phyloP scores from a whole-genome alignment of 1,140 invertebrate genomes.

The Calliphora vicina region DNA sequence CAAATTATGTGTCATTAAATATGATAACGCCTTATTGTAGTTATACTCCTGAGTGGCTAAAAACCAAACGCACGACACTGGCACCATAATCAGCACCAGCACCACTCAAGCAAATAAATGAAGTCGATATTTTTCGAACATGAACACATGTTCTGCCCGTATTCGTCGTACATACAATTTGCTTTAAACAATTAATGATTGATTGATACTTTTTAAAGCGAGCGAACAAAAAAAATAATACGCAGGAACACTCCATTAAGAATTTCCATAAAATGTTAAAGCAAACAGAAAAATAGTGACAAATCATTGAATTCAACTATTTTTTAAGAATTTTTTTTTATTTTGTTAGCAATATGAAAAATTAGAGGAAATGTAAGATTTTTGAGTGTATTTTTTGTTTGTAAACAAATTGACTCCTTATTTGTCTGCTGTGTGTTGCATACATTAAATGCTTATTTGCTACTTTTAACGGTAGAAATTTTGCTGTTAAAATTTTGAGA shows the following conservation, averaged over 20 bases:
- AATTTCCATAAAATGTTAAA: background rate
- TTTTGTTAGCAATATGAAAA: background rate
- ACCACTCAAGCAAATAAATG: background rate
- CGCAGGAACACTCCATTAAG: background rate
- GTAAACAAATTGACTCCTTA: background rate
- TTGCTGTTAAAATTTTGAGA: background rate
- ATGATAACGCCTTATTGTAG: constrained; percentile 53
- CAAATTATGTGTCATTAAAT: constrained; percentile 61
- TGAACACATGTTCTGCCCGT: background rate
- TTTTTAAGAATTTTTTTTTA: background rate
- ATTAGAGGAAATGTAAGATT: background rate
- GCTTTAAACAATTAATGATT: constrained; percentile 48
- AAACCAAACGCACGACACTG: background rate
- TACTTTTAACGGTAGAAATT: too few relatives aligned
- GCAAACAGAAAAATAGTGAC: background rate
- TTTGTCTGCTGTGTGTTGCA: background rate
- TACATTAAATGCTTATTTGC: background rate
- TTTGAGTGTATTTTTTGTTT: background rate
- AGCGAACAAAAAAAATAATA: background rate
- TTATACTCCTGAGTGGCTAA: background rate
- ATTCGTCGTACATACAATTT: too few relatives aligned
- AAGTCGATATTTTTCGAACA: background rate
- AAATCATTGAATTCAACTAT: constrained; percentile 4
- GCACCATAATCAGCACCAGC: background rate
- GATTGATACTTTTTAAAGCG: constrained; percentile 55